Percentiles rank a stretch among this genome's conserved stretches.
phyloP scores from a whole-genome alignment of 2,797 vertebrate species.

The Cyprinella venusta region DNA sequence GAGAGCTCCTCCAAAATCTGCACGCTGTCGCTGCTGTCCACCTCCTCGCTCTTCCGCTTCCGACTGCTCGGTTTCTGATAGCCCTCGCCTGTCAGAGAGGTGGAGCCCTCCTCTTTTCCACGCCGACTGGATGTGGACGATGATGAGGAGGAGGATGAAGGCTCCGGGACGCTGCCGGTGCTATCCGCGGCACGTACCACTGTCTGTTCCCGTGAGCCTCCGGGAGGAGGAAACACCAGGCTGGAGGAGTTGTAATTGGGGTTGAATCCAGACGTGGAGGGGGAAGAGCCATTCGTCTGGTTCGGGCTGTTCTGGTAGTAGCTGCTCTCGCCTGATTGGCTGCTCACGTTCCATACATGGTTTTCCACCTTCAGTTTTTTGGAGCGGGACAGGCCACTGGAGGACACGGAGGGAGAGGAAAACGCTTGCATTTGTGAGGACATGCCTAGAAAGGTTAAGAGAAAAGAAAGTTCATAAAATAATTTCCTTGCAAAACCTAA shows the following conservation, averaged over 20 bases:
- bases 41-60: constrained; percentile 96
- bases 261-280: constrained; percentile 85
- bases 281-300: constrained; percentile 85
- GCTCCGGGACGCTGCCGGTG: constrained; percentile 84
- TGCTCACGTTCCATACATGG: constrained; percentile 89
- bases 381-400: constrained; percentile 94
- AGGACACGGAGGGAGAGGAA: constrained; percentile 96
- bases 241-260: constrained; percentile 81
- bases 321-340: constrained; percentile 85
- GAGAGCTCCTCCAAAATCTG: constrained; percentile 99
- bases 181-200: constrained; percentile 94
- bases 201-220: constrained; percentile 80
- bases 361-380: constrained; percentile 98
- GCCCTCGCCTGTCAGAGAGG: constrained; percentile 80
- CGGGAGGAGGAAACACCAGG: constrained; percentile 72
- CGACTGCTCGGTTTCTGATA: constrained; percentile 93
- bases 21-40: constrained; percentile 97
- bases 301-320: constrained; percentile 82
- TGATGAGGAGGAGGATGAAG: constrained; percentile 77
- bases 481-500: not conserved
- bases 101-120: constrained; percentile 81
- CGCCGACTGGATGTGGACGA: constrained; percentile 82
- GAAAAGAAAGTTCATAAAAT: not conserved
- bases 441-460: constrained; percentile 81
- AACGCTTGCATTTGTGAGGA: constrained; percentile 96